phyloP scores from a whole-genome alignment of 2,888 invertebrate species.

The Callimorpha dominula region DNA sequence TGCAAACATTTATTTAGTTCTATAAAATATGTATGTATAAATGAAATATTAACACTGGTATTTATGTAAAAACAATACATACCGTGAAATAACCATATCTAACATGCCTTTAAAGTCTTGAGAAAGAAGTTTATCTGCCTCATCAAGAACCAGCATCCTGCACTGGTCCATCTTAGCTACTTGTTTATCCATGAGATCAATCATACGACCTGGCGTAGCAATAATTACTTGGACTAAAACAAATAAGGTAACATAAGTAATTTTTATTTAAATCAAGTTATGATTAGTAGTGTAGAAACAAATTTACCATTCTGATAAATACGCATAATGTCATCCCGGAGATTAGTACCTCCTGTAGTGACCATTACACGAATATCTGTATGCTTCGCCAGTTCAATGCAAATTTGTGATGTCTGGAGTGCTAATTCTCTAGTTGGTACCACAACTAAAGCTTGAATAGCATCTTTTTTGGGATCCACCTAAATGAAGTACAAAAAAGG shows the following conservation, averaged over 20 bases:
- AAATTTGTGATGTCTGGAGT: slow-evolving; percentile 99
- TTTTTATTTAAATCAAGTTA: background rate
- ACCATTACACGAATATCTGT: slow-evolving; percentile 99
- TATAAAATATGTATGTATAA: background rate
- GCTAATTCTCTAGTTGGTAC: slow-evolving; percentile 99
- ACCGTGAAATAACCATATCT: slow-evolving; percentile 96
- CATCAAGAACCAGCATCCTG: slow-evolving; percentile 98
- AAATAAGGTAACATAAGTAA: slow-evolving; percentile 3
- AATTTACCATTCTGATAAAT: slow-evolving; percentile 97
- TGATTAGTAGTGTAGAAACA: background rate
- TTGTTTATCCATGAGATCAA: slow-evolving; percentile 99
- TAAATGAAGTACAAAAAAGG: slow-evolving; percentile 41
- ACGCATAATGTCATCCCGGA: slow-evolving; percentile 99
- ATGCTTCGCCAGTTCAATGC: slow-evolving; percentile 99
- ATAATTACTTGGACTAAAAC: slow-evolving; percentile 97
- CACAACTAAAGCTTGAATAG: slow-evolving; percentile 98
- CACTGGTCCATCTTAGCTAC: slow-evolving; percentile 98
- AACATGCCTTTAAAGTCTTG: slow-evolving; percentile 99
- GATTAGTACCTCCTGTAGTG: slow-evolving; percentile 99
- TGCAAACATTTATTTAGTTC: slow-evolving; percentile 62
- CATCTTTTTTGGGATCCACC: slow-evolving; percentile 95
- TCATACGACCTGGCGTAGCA: slow-evolving; percentile 99
- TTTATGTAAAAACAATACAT: slow-evolving; percentile 25
- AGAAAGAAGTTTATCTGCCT: slow-evolving; percentile 99
- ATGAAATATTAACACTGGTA: background rate